Base-by-base conservation (phyloP, 2,797 vertebrate species). In the Cirrhinus molitorella region DNA sequence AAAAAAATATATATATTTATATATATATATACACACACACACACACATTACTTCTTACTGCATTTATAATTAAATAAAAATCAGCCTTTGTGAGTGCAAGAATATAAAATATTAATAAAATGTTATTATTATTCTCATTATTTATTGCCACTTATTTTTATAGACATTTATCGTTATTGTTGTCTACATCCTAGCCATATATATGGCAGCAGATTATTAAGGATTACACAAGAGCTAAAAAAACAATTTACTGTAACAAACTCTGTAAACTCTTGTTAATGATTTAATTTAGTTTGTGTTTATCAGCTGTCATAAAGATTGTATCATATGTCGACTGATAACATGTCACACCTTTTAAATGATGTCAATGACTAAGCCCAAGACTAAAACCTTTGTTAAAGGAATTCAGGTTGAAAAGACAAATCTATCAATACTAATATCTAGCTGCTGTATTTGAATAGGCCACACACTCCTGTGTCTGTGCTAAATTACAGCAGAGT, bases 401-500 rank as follows among this genome's bases (percentile, higher is more conserved):
- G 10, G 3, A 53, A 37, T 66, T 66, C 23, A 17, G 9, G 10
- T 37, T 45, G 14, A 55, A 55, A 79, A 82, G 37, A 34, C 45
- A 67, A 45, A 28, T 59, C 19, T 81, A 57, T 66, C 49, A 59
- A 68, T 53, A 11, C 23, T 57, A 6, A 80, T 47, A 57, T 43
- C 67, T 37, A 37, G 61, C 75, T 34, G 28, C 31, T 66, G 61
- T 72, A 31, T 71, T 61, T 77, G 61, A 80, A 66, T 23, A 21
- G 51, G 81, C 63, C 85, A 71, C 73, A 88, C 63, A 79, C 85
- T 86, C 59, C 79, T 40, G 51, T 40, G 31, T 85, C 86, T 90
- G 85, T 79, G 79, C 49, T 79, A 43, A 88, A 89, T 81, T 53
- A 85, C 88, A 79, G 81, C 82, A 80, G 40, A 55, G n/a, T 51